Evolutionary conservation across 1,140 invertebrate species (phyloP), one percentile per base, ranked within the genome.

Genomic region (Procambarus virginalis): DNA sequence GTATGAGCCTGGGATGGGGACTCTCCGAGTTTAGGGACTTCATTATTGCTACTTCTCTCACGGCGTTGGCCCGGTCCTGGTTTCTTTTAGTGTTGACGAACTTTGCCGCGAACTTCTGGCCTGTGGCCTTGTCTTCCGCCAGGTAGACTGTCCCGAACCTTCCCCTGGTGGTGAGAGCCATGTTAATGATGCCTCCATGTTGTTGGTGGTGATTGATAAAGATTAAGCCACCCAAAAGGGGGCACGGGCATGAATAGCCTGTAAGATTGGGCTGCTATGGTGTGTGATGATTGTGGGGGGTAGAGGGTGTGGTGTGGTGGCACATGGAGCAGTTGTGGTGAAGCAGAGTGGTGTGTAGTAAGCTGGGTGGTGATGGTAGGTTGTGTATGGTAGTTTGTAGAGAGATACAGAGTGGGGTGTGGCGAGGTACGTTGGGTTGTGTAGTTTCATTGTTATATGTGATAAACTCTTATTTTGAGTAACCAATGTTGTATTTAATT

Each of bases 61-160:
- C 97, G 55, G 99, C 98, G 93, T 98, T 97, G 86, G 97, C 95
- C 91, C 97, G 95, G 93, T 99, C 98, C 93, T 99, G 97, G 88
- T 97, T 96, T 87, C 97, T 96, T 45, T 95, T 95, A 12, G 97
- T 96, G 68, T 96, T 96, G 73, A 99, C 97, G 93, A 99, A 97
- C 94, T 99, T 99, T 0, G 98, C 98, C 1, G 99, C 99, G 90
- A 99, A 94, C 87, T 96, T 95, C 79, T 98, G 94, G 0, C 96
- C 96, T 0, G 96, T 97, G 17, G 94, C 94, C 93, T 97, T 98
- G 94, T 99, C 98, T 87, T 95, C 95, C 93, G 98, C 99, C 93
- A 96, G 96, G 94, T 98, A 99, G 8, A 99, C 99, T 46, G 97
- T 98, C 34, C 98, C 98, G 94, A 99, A 99, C 96, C 99, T 99